Percentiles rank a stretch among this genome's conserved stretches.
phyloP scores from a whole-genome alignment of 2,113 vertebrate species.

The Pelobates fuscus region DNA sequence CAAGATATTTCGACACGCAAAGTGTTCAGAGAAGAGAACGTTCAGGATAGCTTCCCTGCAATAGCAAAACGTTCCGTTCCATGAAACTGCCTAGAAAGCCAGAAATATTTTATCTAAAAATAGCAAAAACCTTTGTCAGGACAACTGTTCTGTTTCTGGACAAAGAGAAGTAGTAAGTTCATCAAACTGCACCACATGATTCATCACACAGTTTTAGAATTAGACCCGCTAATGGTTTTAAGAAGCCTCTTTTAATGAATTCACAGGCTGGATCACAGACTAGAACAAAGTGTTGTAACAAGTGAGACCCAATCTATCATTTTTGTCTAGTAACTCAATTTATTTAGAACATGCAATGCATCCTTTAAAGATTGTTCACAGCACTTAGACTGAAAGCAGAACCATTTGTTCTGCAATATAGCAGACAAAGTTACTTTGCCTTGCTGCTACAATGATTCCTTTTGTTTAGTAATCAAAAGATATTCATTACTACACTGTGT shows the following conservation, averaged over 20 bases:
- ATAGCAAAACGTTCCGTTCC: slow-evolving; percentile 26
- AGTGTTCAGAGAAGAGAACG: neutral
- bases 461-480: neutral
- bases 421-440: neutral
- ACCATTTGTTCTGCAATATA: neutral
- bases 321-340: slow-evolving; percentile 4
- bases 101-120: slow-evolving; percentile 25
- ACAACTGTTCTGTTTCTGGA: slow-evolving; percentile 20
- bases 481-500: neutral
- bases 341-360: slow-evolving; percentile 7
- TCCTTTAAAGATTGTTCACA: neutral
- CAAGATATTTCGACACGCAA: neutral
- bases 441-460: neutral
- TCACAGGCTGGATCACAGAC: slow-evolving; percentile 15
- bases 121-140: slow-evolving; percentile 25
- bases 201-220: slow-evolving; percentile 23
- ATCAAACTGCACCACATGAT: neutral
- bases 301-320: slow-evolving; percentile 9
- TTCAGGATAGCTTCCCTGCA: slow-evolving; percentile 16
- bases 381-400: neutral
- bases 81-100: slow-evolving; percentile 21
- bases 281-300: slow-evolving; percentile 17
- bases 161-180: slow-evolving; percentile 32
- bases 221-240: slow-evolving; percentile 8
- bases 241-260: neutral